phyloP scores from a whole-genome alignment of 2,113 vertebrate species.

The Argyrosomus japonicus region DNA sequence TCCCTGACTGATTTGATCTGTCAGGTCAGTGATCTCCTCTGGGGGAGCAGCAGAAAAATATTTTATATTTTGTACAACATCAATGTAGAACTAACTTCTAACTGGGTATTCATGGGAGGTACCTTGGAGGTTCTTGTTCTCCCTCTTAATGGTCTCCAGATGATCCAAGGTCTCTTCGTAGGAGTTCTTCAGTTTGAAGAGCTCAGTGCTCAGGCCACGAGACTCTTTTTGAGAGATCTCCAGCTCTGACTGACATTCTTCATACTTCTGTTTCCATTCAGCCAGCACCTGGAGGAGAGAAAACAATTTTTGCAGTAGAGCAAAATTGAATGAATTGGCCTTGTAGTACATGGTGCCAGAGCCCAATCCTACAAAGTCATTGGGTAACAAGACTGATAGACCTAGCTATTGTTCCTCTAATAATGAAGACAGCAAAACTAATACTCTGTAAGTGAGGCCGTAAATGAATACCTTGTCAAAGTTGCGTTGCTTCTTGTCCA shows the following conservation, averaged over 20 bases:
- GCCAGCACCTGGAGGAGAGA: constrained; percentile 79
- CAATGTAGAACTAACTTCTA: neutral
- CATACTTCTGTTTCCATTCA: constrained; percentile 92
- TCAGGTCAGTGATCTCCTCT: constrained; percentile 95
- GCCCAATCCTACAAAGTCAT: neutral
- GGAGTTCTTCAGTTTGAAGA: constrained; percentile 94
- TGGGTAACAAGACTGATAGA: neutral
- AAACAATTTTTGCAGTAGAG: neutral
- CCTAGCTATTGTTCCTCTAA: neutral
- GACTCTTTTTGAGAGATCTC: constrained; percentile 92
- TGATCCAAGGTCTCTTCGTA: constrained; percentile 93
- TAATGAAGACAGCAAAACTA: neutral
- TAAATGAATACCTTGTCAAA: constrained; percentile 84
- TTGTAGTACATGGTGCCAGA: neutral
- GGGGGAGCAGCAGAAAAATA: constrained; percentile 12
- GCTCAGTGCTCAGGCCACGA: constrained; percentile 91
- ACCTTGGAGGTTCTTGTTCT: constrained; percentile 98
- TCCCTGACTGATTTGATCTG: constrained; percentile 91
- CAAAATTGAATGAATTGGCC: neutral
- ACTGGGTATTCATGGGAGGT: neutral
- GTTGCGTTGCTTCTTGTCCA: constrained; percentile 95
- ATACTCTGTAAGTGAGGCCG: neutral
- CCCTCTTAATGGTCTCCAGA: constrained; percentile 91
- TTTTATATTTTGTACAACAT: neutral
- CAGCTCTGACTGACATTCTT: constrained; percentile 92